phyloP scores from a whole-genome alignment of 2,113 vertebrate genomes.

The Chaetodon trifascialis region DNA sequence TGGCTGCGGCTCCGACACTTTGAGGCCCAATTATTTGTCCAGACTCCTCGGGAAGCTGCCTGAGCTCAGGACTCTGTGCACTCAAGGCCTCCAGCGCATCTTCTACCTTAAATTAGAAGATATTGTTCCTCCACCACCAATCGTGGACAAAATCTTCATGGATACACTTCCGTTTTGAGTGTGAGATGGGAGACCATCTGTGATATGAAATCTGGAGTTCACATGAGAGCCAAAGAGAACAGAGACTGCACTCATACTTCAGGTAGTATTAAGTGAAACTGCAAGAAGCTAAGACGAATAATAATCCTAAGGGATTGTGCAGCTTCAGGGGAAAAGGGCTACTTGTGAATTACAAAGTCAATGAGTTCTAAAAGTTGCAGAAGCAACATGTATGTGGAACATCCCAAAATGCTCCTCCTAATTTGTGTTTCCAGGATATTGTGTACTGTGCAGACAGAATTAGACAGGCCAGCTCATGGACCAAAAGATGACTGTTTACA shows the following conservation, averaged over 20 bases:
- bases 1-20: slow-evolving; percentile 75
- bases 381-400: background rate
- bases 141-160: slow-evolving; percentile 97
- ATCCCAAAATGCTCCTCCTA: slow-evolving; percentile 14
- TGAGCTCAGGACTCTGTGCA: slow-evolving; percentile 94
- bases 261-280: slow-evolving; percentile 28
- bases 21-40: slow-evolving; percentile 90
- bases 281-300: slow-evolving; percentile 4
- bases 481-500: slow-evolving; percentile 68
- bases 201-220: slow-evolving; percentile 31
- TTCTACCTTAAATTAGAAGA: slow-evolving; percentile 97
- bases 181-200: background rate
- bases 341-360: slow-evolving; percentile 21
- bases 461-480: slow-evolving; percentile 53
- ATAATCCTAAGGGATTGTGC: slow-evolving; percentile 28
- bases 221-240: slow-evolving; percentile 28
- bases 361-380: slow-evolving; percentile 2
- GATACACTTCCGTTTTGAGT: slow-evolving; percentile 94
- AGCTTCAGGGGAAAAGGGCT: slow-evolving; percentile 27
- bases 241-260: slow-evolving; percentile 35
- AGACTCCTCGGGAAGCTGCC: slow-evolving; percentile 93
- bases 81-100: slow-evolving; percentile 95
- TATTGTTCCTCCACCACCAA: slow-evolving; percentile 91
- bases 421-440: slow-evolving; percentile 32
- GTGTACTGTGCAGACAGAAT: slow-evolving; percentile 18